Evolutionary conservation across 2,888 invertebrate genomes (phyloP).

Genomic region (Liodrosophila aerea): DNA sequence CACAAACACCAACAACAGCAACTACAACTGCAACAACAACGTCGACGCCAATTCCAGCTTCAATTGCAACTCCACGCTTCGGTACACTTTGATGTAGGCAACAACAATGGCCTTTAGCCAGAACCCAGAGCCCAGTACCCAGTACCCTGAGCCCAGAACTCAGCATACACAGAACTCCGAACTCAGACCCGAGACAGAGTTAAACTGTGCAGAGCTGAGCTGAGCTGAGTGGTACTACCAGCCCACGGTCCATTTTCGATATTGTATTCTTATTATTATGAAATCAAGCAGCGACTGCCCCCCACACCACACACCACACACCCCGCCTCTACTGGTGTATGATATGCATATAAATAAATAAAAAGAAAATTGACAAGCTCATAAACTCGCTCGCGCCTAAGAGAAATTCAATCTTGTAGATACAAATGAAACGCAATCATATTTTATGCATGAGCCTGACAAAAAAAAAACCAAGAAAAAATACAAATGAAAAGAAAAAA

Average conservation of each 20-base stretch:
- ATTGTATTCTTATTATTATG: conserved; percentile 60
- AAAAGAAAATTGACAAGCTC: conserved; percentile 71
- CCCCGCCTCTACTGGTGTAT: conserved; percentile 19
- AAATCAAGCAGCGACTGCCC: conserved; percentile 52
- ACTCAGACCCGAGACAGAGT: too few species aligned
- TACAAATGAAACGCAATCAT: conserved; percentile 77
- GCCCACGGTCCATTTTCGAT: conserved; percentile 53
- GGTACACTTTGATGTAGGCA: conserved; percentile 65
- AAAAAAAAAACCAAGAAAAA: conserved; percentile 31
- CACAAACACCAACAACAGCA: conserved; percentile 22
- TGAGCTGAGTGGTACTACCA: conserved; percentile 7
- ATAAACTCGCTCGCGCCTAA: conserved; percentile 74
- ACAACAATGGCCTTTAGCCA: conserved; percentile 46
- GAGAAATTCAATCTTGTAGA: conserved; percentile 73
- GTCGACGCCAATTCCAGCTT: conserved; percentile 58
- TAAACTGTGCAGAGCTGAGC: too few species aligned
- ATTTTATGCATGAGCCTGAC: conserved; percentile 69
- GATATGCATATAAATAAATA: conserved; percentile 76
- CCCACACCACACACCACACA: background rate
- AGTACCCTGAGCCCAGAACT: background rate
- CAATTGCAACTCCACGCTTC: conserved; percentile 57
- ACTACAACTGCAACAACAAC: conserved; percentile 43
- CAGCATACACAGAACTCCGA: too few species aligned
- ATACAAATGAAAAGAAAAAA: conserved; percentile 2
- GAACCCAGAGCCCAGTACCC: conserved; percentile 5